Base-by-base conservation (phyloP, 2,113 vertebrate genomes). In the Tetrax tetrax region DNA sequence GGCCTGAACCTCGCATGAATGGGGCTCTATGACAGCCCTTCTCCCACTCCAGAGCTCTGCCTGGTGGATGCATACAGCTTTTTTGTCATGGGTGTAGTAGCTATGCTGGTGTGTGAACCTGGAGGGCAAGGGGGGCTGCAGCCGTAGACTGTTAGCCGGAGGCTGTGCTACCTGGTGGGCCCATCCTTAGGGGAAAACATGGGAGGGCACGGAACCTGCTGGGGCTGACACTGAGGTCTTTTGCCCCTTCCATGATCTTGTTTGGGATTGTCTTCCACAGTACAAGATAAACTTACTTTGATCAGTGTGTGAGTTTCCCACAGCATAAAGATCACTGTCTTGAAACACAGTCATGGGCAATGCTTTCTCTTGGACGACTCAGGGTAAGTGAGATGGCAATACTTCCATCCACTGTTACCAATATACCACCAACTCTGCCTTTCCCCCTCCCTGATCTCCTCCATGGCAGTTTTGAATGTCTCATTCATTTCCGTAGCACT, bases 41-140 rank as follows among this genome's bases (percentile, higher is more conserved):
- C 45, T 89, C 31, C 27, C 0, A 0, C 41, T 56, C 57, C 43
- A 33, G 33, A 66, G 47, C 43, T 72, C 48, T 81, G n/a, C 31
- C 43, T 5, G 9, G 37, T 0, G 0, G 27, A 51, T 38, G 74
- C 13, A 8, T 20, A 6, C 2, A 1, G 23, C 6, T 51, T 37
- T 54, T 90, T 60, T 53, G n/a, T 2, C 1, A 31, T 60, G 2
- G 37, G 4, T 8, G 2, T 14, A 22, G 35, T 35, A 64, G n/a
- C 35, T 54, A 1, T 41, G 50, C 14, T 1, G 1, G 17, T 60
- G 23, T 0, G 0, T 43, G 74, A 83, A 83, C 23, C 16, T n/a
- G 57, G 35, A 86, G 60, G 17, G 8, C 8, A 5, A 5, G 35
- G 28, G 70, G 20, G 22, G 25, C n/a, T 41, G 45, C 45, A 78